These are phyloP conservation scores for Dryocosmus kuriphilus DNA, from an alignment of 2,888 invertebrate species.

Conservation along the genomic window DNA sequence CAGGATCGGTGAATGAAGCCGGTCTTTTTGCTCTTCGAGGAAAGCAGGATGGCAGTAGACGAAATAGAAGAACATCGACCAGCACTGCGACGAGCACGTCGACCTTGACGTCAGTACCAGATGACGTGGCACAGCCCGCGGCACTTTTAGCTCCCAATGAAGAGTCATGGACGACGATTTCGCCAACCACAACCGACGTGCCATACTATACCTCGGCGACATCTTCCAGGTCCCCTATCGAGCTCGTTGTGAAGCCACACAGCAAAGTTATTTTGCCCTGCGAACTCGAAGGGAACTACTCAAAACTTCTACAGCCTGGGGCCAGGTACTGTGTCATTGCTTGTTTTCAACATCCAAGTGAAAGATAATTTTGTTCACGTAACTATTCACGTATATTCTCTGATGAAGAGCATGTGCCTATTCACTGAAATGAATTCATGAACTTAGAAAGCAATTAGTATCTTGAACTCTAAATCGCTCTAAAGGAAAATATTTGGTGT, in stretches of 20 bases:
- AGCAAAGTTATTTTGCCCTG: constrained; percentile 74
- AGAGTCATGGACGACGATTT: constrained; percentile 70
- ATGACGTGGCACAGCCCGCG: constrained; percentile 70
- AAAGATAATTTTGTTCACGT: constrained; percentile 24
- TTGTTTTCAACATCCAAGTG: constrained; percentile 40
- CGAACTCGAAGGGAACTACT: constrained; percentile 74
- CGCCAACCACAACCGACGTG: constrained; percentile 63
- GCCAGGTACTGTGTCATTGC: constrained; percentile 66
- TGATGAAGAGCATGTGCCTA: too few relatives aligned
- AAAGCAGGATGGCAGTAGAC: constrained; percentile 70
- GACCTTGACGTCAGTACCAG: constrained; percentile 66
- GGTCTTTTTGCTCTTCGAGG: constrained; percentile 73
- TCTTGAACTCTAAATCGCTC: too few relatives aligned
- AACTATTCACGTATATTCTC: not conserved
- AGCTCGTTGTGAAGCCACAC: constrained; percentile 73
- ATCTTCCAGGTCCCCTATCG: constrained; percentile 67
- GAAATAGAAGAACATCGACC: constrained; percentile 69
- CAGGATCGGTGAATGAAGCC: constrained; percentile 75
- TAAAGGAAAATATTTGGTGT: too few relatives aligned
- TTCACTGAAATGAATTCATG: too few relatives aligned
- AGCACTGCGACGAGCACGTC: constrained; percentile 64
- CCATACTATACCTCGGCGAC: constrained; percentile 59
- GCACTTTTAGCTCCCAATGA: constrained; percentile 73
- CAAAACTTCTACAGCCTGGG: constrained; percentile 69
- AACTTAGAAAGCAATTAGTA: too few relatives aligned